These are phyloP conservation scores for Gnathonemus echidnorhynchus DNA, from an alignment of 2,113 vertebrate genomes.

Conservation along the genomic window DNA sequence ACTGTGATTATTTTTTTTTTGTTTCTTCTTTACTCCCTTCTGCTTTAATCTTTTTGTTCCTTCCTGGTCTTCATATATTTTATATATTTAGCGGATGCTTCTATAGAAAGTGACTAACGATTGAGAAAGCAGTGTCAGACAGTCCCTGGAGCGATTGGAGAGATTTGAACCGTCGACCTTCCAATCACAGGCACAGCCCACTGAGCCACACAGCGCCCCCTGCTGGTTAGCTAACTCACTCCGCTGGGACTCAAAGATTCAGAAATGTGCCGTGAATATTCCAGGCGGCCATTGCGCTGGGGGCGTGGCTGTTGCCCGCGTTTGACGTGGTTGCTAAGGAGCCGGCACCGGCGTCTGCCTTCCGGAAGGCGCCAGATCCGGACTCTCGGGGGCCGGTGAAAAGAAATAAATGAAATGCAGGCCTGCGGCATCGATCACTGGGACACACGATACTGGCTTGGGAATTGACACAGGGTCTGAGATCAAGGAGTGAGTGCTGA, in stretches of 20 bases:
- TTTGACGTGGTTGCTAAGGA: not conserved
- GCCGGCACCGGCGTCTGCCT: not conserved
- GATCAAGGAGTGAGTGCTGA: conserved; percentile 19
- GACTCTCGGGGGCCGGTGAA: not conserved
- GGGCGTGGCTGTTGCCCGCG: not conserved
- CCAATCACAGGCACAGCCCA: not conserved
- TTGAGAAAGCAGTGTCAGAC: not conserved
- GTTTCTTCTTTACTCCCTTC: not conserved
- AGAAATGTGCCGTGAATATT: not conserved
- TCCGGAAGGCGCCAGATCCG: not conserved
- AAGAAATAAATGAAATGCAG: not conserved
- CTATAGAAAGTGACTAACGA: not conserved
- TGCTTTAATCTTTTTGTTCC: not conserved
- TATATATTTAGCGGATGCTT: not conserved
- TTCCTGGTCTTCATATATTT: not conserved
- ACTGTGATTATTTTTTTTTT: not conserved
- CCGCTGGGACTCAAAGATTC: not conserved
- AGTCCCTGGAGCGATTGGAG: not conserved
- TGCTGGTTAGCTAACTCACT: not conserved
- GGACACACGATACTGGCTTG: conserved; percentile 19
- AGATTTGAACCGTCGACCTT: not conserved
- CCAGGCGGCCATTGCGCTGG: not conserved
- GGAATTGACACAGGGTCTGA: conserved; percentile 20
- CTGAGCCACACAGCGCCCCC: not conserved
- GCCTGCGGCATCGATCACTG: conserved; percentile 24